Percentiles rank a stretch among this genome's conserved stretches.
Evolutionary conservation across 2,113 vertebrate species (phyloP).

Genomic region (Capra hircus): DNA sequence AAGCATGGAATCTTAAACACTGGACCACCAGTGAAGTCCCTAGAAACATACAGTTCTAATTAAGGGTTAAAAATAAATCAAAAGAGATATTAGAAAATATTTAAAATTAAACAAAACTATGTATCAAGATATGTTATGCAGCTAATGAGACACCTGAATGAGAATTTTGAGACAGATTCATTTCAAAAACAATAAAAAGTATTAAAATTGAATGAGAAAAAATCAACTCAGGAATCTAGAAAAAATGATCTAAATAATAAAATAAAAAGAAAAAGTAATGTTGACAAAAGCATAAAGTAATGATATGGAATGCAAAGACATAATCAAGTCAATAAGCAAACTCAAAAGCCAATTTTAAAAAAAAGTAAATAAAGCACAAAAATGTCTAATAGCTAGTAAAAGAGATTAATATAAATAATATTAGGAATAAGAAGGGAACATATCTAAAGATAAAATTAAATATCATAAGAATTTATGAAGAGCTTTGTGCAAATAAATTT

Average conservation of each 20-base stretch:
- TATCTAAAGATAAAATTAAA: not conserved
- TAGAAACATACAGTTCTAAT: not conserved
- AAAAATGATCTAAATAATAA: not conserved
- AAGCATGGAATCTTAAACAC: not conserved
- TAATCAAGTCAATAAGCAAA: not conserved
- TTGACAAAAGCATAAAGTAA: slow-evolving; percentile 11
- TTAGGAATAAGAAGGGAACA: not conserved
- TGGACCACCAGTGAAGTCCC: not conserved
- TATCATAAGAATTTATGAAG: not conserved
- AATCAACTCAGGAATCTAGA: not conserved
- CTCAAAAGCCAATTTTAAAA: not conserved
- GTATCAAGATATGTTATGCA: not conserved
- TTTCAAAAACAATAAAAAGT: not conserved
- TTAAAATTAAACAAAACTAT: slow-evolving; percentile 20
- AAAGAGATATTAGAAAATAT: not conserved
- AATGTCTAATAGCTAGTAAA: not conserved
- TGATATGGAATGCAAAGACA: not conserved
- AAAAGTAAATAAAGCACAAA: slow-evolving; percentile 18
- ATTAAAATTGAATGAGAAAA: not conserved
- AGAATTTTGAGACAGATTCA: slow-evolving; percentile 3
- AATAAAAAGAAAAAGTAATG: not conserved
- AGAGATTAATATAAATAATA: not conserved
- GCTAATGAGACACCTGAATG: not conserved
- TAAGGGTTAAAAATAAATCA: slow-evolving; percentile 12
- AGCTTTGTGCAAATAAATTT: not conserved